Base-by-base conservation (phyloP, 2,888 invertebrate species). In the Synergus japonicus region DNA sequence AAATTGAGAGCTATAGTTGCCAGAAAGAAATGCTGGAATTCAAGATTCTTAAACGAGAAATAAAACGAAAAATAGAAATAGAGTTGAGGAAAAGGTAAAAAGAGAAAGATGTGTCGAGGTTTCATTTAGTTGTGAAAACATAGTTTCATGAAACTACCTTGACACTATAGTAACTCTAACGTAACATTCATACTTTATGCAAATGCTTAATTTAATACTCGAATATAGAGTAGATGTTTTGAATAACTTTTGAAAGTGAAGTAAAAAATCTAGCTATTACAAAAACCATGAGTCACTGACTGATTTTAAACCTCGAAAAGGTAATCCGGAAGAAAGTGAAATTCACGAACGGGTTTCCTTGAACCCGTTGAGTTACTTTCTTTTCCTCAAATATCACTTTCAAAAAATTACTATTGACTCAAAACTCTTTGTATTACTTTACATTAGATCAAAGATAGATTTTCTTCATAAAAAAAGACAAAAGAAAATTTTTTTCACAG, bases 301-400 rank as follows among this genome's bases (percentile, higher is more conserved):
- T 22, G 41, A 41, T 66, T n/a, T 66, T n/a, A 43, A 66, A 41
- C 3, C 66, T n/a, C 4, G 1, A n/a, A 43, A 43, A 43, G 41
- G 43, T 15, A 41, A 41, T 41, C 37, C 37, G n/a, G 37, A 73
- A 73, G 73, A 73, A 73, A 73, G 73, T 73, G 73, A 54, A 54
- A 73, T 54, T 37, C 44, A 22, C 7, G 22, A 22, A 13, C 18
- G 37, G 15, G 13, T 44, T 46, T 22, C 12, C 60, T 12, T 22
- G 22, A 60, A 60, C 18, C 22, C n/a, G 64, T n/a, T 10, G 82
- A 80, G 79, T 81, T 80, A 84, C 84, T 85, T 85, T 85, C 85
- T 82, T 85, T 79, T 77, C 77, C 76, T 78, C 73, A 58, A 78
- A 65, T 69, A 65, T 69, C 79, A 81, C 80, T 84, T 81, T 83